Percentiles rank a stretch among this genome's conserved stretches.
Conservation (phyloP, 2,113 vertebrate species). For the Epinephelus moara region DNA sequence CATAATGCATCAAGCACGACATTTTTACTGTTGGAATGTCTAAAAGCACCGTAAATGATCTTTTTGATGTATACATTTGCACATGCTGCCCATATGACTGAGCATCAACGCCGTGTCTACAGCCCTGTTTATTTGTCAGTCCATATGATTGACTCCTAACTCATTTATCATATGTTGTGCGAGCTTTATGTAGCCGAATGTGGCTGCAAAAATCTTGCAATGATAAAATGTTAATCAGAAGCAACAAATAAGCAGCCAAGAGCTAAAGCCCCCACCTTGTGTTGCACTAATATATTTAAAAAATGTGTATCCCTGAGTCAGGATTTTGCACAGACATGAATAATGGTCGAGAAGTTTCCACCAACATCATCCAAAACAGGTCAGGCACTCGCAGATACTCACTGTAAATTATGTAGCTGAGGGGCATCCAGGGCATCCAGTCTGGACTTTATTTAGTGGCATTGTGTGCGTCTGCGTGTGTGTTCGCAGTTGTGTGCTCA, state of each 20-base stretch:
- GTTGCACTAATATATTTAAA: slow-evolving; percentile 32
- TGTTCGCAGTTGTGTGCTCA: slow-evolving; percentile 8
- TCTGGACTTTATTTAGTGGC: slow-evolving; percentile 54
- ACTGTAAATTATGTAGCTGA: slow-evolving; percentile 58
- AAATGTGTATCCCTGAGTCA: slow-evolving; percentile 47
- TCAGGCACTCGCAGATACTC: slow-evolving; percentile 48
- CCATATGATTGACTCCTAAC: background rate
- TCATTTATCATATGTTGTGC: background rate
- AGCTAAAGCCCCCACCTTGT: slow-evolving; percentile 4
- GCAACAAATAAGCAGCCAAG: slow-evolving; percentile 13
- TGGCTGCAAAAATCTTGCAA: slow-evolving; percentile 3
- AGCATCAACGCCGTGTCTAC: slow-evolving; percentile 21
- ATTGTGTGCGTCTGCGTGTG: slow-evolving; percentile 8
- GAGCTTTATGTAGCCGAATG: background rate
- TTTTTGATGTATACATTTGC: background rate
- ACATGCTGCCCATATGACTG: background rate
- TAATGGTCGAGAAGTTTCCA: slow-evolving; percentile 61
- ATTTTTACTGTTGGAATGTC: background rate
- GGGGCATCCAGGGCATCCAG: slow-evolving; percentile 45
- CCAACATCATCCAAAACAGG: slow-evolving; percentile 63
- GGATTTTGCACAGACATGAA: slow-evolving; percentile 54
- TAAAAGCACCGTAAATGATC: background rate
- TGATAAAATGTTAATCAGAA: slow-evolving; percentile 29
- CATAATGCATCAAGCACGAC: slow-evolving; percentile 1
- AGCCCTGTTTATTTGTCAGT: background rate